Evolutionary conservation across 2,888 invertebrate genomes (phyloP).

Genomic region (Volucella zonaria): DNA sequence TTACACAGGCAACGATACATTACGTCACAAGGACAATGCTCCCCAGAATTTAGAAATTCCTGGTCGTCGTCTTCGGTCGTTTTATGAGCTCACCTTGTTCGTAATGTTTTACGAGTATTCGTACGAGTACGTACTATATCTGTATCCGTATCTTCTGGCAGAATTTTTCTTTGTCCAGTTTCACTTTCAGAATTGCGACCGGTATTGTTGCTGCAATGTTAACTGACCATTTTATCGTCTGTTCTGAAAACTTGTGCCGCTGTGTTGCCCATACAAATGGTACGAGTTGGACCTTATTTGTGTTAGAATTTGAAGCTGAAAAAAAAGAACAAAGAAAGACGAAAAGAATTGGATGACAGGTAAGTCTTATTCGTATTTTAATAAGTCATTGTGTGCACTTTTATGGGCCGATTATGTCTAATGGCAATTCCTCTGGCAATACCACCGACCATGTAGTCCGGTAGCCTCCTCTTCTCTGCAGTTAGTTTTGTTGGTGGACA

Average conservation of each 20-base stretch:
- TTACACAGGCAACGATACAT: neutral
- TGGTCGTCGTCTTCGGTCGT: slow-evolving; percentile 34
- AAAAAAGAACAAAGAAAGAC: slow-evolving; percentile 24
- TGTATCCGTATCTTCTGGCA: slow-evolving; percentile 15
- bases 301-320: slow-evolving; percentile 32
- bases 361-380: slow-evolving; percentile 67
- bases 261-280: slow-evolving; percentile 33
- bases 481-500: neutral
- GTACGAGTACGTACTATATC: neutral
- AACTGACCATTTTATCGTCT: slow-evolving; percentile 33
- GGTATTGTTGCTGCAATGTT: slow-evolving; percentile 16
- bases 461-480: neutral
- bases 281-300: slow-evolving; percentile 42
- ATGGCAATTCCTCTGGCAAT: neutral
- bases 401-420: slow-evolving; percentile 33
- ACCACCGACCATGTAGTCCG: neutral
- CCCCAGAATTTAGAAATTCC: slow-evolving; percentile 47
- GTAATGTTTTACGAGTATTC: neutral
- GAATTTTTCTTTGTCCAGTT: slow-evolving; percentile 13
- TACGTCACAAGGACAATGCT: slow-evolving; percentile 30
- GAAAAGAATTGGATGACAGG: slow-evolving; percentile 67
- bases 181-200: slow-evolving; percentile 9
- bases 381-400: slow-evolving; percentile 62
- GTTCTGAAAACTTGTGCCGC: slow-evolving; percentile 23
- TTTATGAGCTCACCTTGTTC: slow-evolving; percentile 27